Evolutionary conservation across 37 sponge, comb jelly and placozoan genomes (phyloP).

Genomic region (Beroe ovata): DNA sequence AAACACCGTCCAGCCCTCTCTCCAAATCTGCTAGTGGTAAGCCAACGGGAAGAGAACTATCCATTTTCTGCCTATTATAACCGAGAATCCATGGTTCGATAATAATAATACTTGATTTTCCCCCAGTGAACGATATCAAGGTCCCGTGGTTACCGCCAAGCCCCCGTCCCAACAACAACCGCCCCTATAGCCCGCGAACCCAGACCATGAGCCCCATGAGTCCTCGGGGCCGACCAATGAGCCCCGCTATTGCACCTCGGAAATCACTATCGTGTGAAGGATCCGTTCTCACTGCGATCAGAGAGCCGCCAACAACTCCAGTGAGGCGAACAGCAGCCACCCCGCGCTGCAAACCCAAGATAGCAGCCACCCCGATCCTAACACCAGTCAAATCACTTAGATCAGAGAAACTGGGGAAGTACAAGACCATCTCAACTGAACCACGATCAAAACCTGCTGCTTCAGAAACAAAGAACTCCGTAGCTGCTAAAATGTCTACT

Average conservation of each 20-base stretch:
- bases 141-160: constrained; percentile 21
- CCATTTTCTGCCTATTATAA: no score
- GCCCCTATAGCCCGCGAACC: neutral
- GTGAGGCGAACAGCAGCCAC: neutral
- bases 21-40: constrained; percentile 47
- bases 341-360: neutral
- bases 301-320: neutral
- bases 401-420: no score
- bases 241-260: neutral
- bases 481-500: neutral
- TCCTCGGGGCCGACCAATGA: neutral
- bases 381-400: neutral
- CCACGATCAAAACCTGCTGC: neutral
- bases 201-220: neutral
- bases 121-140: constrained; percentile 20
- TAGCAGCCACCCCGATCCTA: neutral
- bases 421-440: neutral
- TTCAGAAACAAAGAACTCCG: neutral
- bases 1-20: constrained; percentile 10
- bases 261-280: constrained; percentile 7
- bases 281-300: neutral
- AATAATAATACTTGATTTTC: no score
- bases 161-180: constrained; percentile 5
- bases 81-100: no score
- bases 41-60: no score